phyloP scores from a whole-genome alignment of 2,888 invertebrate species.

The Parasteatoda lunata region DNA sequence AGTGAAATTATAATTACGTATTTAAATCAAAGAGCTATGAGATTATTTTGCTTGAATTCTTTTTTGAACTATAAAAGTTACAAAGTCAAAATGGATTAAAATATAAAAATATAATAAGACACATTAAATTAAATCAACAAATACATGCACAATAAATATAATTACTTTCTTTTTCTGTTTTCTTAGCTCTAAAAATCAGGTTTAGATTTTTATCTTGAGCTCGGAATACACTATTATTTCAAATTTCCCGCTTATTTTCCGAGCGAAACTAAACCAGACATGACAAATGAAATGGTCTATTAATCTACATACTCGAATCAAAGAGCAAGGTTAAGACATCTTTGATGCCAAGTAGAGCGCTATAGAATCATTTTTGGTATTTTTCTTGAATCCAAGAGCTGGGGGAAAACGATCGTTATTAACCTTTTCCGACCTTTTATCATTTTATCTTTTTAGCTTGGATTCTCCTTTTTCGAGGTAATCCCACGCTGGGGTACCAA shows the following conservation, averaged over 20 bases:
- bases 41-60: too few species aligned
- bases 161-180: too few species aligned
- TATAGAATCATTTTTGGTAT: slow-evolving; percentile 9
- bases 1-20: too few species aligned
- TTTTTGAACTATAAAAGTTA: too few species aligned
- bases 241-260: neutral
- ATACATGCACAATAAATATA: too few species aligned
- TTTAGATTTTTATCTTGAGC: too few species aligned
- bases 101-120: too few species aligned
- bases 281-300: neutral
- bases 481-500: slow-evolving; percentile 64
- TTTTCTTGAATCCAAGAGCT: neutral
- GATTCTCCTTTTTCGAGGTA: slow-evolving; percentile 56
- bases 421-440: slow-evolving; percentile 62
- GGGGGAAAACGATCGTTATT: slow-evolving; percentile 46
- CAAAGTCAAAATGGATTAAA: too few species aligned
- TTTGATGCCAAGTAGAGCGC: slow-evolving; percentile 9
- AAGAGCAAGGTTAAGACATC: neutral
- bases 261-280: neutral
- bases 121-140: too few species aligned
- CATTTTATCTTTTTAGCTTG: slow-evolving; percentile 34
- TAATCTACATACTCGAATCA: neutral
- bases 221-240: neutral
- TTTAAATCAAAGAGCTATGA: too few species aligned
- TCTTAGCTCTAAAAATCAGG: too few species aligned